phyloP scores from a whole-genome alignment of 2,888 invertebrate genomes.

The Branchellion lobata region DNA sequence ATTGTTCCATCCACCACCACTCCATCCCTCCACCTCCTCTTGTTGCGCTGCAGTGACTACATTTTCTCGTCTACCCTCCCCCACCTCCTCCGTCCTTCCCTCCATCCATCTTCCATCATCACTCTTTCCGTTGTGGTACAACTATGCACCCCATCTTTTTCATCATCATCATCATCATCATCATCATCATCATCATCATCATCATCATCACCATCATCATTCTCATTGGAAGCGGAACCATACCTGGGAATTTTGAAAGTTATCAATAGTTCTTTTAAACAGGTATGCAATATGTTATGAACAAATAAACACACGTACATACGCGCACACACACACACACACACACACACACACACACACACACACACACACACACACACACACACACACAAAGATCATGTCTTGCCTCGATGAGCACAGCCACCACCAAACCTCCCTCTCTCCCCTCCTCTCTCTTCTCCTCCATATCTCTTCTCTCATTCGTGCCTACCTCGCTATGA shows the following conservation, averaged over 20 bases:
- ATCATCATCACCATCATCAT: not conserved
- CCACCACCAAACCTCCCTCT: not conserved
- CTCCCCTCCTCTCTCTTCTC: not conserved
- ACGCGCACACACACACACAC: conserved; percentile 30
- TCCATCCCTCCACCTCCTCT: not conserved
- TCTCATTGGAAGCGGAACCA: not conserved
- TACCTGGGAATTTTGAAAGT: not conserved
- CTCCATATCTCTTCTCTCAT: not conserved
- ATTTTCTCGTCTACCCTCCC: not conserved
- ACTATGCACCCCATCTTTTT: not conserved
- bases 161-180: not conserved
- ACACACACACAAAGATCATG: conserved; percentile 11
- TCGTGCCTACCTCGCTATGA: not conserved
- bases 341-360: conserved; percentile 19
- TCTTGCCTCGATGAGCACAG: not conserved
- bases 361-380: conserved; percentile 4
- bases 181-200: not conserved
- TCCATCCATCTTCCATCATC: conserved; percentile 15
- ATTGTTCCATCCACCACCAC: not conserved
- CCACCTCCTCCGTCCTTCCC: not conserved
- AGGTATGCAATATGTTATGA: not conserved
- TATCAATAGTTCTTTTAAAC: not conserved
- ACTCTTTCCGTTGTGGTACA: not conserved
- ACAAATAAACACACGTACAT: not conserved
- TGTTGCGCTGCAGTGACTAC: not conserved